Evolutionary conservation across 1,140 invertebrate genomes (phyloP).

Genomic region (Drosophila arizonae): DNA sequence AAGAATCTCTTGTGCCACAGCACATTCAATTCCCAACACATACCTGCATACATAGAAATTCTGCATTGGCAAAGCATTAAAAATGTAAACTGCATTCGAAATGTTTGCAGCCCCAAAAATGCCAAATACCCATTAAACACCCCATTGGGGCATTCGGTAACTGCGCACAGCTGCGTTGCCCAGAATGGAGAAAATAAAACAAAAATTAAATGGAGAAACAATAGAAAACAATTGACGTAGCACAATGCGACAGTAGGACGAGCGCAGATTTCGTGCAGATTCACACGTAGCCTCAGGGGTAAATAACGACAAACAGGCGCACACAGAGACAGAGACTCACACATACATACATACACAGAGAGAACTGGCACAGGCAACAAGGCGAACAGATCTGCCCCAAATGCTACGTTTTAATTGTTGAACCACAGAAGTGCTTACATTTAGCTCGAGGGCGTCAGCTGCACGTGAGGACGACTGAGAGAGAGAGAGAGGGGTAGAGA

Average conservation of each 20-base stretch:
- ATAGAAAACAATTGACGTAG: conserved; percentile 46
- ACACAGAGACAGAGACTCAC: not conserved
- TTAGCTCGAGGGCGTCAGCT: conserved; percentile 33
- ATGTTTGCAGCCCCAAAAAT: conserved; percentile 24
- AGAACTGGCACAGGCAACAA: conserved; percentile 8
- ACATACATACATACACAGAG: not conserved
- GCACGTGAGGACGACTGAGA: conserved; percentile 1
- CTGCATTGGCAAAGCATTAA: conserved; percentile 38
- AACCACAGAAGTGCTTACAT: conserved; percentile 69
- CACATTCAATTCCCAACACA: conserved; percentile 9
- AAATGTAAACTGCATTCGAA: conserved; percentile 45
- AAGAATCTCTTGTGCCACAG: not conserved
- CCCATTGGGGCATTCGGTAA: not conserved
- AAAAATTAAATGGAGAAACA: conserved; percentile 25
- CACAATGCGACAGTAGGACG: conserved; percentile 41
- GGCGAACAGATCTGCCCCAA: conserved; percentile 27
- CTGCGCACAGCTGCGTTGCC: conserved; percentile 49
- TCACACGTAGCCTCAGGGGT: conserved; percentile 62
- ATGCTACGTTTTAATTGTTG: conserved; percentile 73
- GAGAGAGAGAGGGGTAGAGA: not conserved
- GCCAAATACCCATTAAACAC: conserved; percentile 36
- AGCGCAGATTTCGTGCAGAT: conserved; percentile 49
- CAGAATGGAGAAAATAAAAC: conserved; percentile 2
- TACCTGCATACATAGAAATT: conserved; percentile 12
- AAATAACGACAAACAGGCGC: conserved; percentile 58